Percentiles rank a stretch among this genome's conserved stretches.
phyloP scores from a whole-genome alignment of 92 coral and sea anemone genomes.

The Actinernus sp. region DNA sequence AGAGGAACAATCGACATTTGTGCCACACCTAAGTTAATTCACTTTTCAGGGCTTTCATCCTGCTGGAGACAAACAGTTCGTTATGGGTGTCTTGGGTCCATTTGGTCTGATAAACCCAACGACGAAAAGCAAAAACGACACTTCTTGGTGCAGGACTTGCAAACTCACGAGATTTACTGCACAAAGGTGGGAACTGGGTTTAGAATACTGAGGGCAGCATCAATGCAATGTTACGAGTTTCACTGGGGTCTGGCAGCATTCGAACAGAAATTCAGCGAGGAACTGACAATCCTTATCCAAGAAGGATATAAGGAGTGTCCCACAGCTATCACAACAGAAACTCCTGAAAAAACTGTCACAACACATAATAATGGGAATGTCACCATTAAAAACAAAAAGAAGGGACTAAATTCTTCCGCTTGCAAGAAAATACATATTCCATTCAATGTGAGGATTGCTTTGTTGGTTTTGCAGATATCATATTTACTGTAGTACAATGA shows the following conservation, averaged over 20 bases:
- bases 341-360: too few relatives aligned
- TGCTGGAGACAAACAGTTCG: background rate
- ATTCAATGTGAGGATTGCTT: too few relatives aligned
- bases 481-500: too few relatives aligned
- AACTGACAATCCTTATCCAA: background rate
- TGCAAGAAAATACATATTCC: too few relatives aligned
- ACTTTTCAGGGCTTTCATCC: background rate
- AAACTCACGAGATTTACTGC: constrained; percentile 2
- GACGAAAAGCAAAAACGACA: background rate
- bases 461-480: too few relatives aligned
- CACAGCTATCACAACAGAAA: background rate
- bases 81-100: constrained; percentile 4
- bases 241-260: constrained; percentile 11
- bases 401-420: too few relatives aligned
- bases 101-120: too few relatives aligned
- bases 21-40: background rate
- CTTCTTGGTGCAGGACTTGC: constrained; percentile 2
- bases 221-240: constrained; percentile 9
- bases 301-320: constrained; percentile 14
- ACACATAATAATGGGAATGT: too few relatives aligned
- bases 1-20: constrained; percentile 4
- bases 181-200: background rate
- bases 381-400: too few relatives aligned
- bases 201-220: constrained; percentile 2
- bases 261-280: background rate